Evolutionary conservation across 2,888 invertebrate genomes (phyloP).

Genomic region (Napeogenes sylphis): DNA sequence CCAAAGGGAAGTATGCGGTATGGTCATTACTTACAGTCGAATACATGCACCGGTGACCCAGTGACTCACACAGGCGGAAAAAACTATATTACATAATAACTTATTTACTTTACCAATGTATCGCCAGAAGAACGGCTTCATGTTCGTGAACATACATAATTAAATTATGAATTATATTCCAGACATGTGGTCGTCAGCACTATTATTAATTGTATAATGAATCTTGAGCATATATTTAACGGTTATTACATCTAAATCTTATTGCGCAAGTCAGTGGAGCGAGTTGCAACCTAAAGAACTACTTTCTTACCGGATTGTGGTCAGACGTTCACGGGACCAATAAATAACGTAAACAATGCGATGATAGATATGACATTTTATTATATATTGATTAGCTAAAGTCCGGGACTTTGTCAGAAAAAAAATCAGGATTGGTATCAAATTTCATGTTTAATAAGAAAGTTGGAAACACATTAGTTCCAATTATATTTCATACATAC

Average conservation of each 20-base stretch:
- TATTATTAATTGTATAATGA: too few species aligned
- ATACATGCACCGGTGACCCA: constrained; percentile 19
- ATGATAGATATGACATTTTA: constrained; percentile 13
- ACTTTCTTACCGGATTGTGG: constrained; percentile 63
- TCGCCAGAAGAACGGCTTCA: not conserved
- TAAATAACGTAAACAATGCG: constrained; percentile 20
- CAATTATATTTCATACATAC: too few species aligned
- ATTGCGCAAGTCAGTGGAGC: constrained; percentile 70
- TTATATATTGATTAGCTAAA: constrained; percentile 12
- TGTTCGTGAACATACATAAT: not conserved
- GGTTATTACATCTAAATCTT: constrained; percentile 40
- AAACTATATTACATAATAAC: constrained; percentile 5
- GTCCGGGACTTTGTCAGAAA: not conserved
- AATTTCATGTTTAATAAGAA: too few species aligned
- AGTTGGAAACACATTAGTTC: too few species aligned
- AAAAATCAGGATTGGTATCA: not conserved
- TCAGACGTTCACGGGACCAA: constrained; percentile 45
- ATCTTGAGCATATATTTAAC: not conserved
- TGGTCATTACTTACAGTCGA: constrained; percentile 25
- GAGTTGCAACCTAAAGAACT: constrained; percentile 64
- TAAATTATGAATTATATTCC: too few species aligned
- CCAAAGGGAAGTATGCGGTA: constrained; percentile 43
- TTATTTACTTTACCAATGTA: too few species aligned
- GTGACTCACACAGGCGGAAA: constrained; percentile 21
- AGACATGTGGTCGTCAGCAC: too few species aligned